Evolutionary conservation across 1,140 invertebrate genomes (phyloP).

Genomic region (Ostrea edulis): DNA sequence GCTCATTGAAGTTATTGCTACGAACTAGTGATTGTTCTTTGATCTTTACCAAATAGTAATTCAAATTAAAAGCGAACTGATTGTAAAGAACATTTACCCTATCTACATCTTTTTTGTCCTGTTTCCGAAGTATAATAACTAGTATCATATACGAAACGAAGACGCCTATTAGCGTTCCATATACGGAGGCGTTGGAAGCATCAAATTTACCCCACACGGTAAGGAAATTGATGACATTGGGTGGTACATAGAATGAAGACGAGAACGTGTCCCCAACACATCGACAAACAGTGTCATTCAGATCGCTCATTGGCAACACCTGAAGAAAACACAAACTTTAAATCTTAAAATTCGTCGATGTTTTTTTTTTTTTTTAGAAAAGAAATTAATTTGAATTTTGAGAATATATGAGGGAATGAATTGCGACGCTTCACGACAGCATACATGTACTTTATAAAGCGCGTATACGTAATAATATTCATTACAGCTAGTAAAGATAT

Average conservation of each 20-base stretch:
- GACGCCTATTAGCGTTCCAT: constrained; percentile 78
- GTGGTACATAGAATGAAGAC: constrained; percentile 77
- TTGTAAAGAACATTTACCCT: not conserved
- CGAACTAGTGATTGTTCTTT: not conserved
- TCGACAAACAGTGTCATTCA: constrained; percentile 54
- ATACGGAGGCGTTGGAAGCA: constrained; percentile 67
- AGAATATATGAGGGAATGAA: too few species aligned
- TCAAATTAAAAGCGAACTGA: not conserved
- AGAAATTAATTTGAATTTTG: too few species aligned
- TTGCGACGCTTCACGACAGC: too few species aligned
- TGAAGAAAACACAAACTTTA: not conserved
- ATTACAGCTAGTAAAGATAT: too few species aligned
- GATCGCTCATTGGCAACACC: constrained; percentile 49
- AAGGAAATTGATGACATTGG: constrained; percentile 81
- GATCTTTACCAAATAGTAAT: not conserved
- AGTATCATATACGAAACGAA: constrained; percentile 70
- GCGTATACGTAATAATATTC: too few species aligned
- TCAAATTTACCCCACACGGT: constrained; percentile 79
- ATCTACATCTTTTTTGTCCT: constrained; percentile 12
- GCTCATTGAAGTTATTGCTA: not conserved
- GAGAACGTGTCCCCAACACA: constrained; percentile 55
- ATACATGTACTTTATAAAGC: too few species aligned
- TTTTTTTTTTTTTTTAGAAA: too few species aligned
- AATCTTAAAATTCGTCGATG: too few species aligned
- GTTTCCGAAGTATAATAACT: constrained; percentile 1